Base-by-base conservation (phyloP, 1,140 invertebrate species). In the Euwallacea similis region DNA sequence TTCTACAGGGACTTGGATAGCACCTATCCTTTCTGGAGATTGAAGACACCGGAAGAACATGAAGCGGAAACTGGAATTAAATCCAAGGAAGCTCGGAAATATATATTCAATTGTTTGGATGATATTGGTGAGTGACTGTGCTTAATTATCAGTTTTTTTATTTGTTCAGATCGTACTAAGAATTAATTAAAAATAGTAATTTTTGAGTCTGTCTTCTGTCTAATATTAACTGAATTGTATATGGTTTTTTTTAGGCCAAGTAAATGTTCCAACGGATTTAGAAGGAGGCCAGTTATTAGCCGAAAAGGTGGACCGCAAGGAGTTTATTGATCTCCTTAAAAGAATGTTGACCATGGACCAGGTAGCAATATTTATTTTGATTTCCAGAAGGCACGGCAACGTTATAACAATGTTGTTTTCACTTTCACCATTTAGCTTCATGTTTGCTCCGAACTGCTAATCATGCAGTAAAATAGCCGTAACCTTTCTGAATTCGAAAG, bases 31-130 rank as follows among this genome's bases (percentile, higher is more conserved):
- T 98, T 98, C 85, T 99, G 97, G 97, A 86, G 97, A 76, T 84
- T 99, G 7, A 98, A 98, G 89, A 97, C 95, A 66, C 95, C 96
- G 1, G 97, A 99, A 83, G 98, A 99, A 84, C 96, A 99, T 82
- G 97, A 99, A 85, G 89, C 91, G 0, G 97, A 99, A 85, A 99
- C 96, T 55, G 93, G 94, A 66, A 98, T 98, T 74, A 98, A 98
- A 85, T 98, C 96, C 50, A 99, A 99, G 86, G 98, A 99, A 86
- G 98, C 97, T 0, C 86, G 98, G 79, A 99, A 99, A 83, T 99
- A 99, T 84, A 98, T 99, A 77, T 99, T 99, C 84, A 99, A 99
- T 83, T 98, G 96, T 83, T 86, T 99, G 58, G 98, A 99, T 80
- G 98, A 99, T 83, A 99, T 99, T 82, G 96, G 67, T 69, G 46